Percentiles rank a stretch among this genome's conserved stretches.
phyloP scores from a whole-genome alignment of 2,113 vertebrate genomes.

The Cyrtonyx montezumae region DNA sequence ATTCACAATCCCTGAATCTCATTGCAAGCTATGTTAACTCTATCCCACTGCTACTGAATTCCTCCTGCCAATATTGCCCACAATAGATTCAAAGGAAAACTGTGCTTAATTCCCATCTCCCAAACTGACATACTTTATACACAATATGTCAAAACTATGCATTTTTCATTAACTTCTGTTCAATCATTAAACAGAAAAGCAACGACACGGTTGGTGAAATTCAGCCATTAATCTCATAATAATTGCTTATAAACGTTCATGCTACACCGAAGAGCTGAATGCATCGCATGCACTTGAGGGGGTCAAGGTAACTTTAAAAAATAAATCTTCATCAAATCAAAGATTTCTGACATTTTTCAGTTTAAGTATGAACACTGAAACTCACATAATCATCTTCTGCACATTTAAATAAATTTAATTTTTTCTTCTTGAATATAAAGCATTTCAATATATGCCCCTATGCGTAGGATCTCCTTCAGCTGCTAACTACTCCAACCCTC shows the following conservation, averaged over 20 bases:
- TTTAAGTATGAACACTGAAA: constrained; percentile 19
- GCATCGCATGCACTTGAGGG: constrained; percentile 26
- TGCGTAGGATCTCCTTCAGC: constrained; percentile 27
- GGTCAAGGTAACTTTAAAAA: constrained; percentile 51
- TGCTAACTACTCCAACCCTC: constrained; percentile 46
- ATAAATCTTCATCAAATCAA: constrained; percentile 57
- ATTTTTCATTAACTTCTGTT: constrained; percentile 68
- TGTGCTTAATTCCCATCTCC: neutral
- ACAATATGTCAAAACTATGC: constrained; percentile 51
- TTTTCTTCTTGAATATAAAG: constrained; percentile 45
- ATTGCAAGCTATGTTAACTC: neutral
- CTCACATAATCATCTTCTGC: constrained; percentile 33
- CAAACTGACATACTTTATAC: constrained; percentile 46
- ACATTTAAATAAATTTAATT: constrained; percentile 53
- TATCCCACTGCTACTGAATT: neutral
- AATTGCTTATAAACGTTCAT: constrained; percentile 69
- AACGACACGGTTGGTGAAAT: constrained; percentile 57
- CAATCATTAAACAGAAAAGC: constrained; percentile 61
- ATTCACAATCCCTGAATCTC: constrained; percentile 21
- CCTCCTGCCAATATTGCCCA: neutral
- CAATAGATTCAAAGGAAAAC: constrained; percentile 36
- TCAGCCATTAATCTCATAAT: constrained; percentile 68
- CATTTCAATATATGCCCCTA: constrained; percentile 26
- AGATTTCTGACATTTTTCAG: constrained; percentile 52
- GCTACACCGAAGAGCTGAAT: constrained; percentile 61